Evolutionary conservation across 1,140 invertebrate genomes (phyloP), one percentile per base, ranked within the genome.

Genomic region (Nebria ingens): DNA sequence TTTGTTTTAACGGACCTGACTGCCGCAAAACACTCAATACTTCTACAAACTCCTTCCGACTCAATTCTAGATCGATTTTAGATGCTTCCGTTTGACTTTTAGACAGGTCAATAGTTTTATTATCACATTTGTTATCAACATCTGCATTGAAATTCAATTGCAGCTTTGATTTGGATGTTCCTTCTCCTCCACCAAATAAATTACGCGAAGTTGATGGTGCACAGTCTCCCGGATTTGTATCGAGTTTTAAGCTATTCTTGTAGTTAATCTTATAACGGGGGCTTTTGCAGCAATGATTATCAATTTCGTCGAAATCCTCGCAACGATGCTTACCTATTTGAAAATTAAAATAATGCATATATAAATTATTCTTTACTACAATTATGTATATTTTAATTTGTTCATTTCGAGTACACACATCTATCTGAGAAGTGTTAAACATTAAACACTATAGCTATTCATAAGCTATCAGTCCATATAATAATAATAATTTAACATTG

Each of bases 111-210:
- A 58, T 65, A 61, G 63, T 66, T 65, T 59, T 57, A 63, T 68
- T 73, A 75, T 75, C 73, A 75, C 73, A 75, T 71, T 74, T 73
- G 61, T 65, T 71, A 58, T 57, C 54, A 52, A 56, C 56, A 4
- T 45, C 40, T 45, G 15, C 40, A 45, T 9, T 6, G n/a, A 34
- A 34, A 34, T 34, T 34, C 6, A 34, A 17, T 45, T 45, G 40
- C 17, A 45, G 17, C 17, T 45, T 45, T 17, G 40, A 45, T 45
- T 45, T 45, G 15, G 40, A 45, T 12, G 40, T 17, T 12, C 9
- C 9, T 17, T 45, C 9, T 12, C 9, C 6, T 12, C 17, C 17
- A 12, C 9, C 17, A 17, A 45, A 45, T 9, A 45, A 17, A 17
- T 17, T 45, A 11, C 40, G 40, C 3, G 40, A 45, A 12, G 40